Evolutionary conservation across 2,797 vertebrate species (phyloP), one percentile per base, ranked within the genome.

Genomic region (Saxicola maurus): DNA sequence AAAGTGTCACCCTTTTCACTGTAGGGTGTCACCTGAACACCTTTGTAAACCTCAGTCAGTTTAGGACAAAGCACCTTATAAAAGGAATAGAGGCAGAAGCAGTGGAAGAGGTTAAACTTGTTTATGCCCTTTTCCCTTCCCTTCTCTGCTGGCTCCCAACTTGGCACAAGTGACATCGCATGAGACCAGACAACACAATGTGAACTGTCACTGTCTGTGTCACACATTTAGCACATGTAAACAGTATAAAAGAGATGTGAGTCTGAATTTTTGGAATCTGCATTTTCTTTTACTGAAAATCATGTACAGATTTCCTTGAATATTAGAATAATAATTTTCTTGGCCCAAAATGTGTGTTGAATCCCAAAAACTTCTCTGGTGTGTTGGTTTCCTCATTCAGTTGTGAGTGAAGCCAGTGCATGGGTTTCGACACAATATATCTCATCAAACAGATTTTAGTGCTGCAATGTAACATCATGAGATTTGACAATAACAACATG

Each of bases 141-240:
- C 23, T 61, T 65, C 55, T 28, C n/a, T 65, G 62, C 66, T 35
- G 27, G 52, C 33, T 75, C 67, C 83, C 68, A 43, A 0, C 17
- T 53, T 53, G 45, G 82, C 60, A 30, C 13, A 17, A 30, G 42
- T 20, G 30, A 10, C 13, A 3, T 1, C 30, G 61, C n/a, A 51
- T 2, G 10, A 18, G 56, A 30, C 13, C 15, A 19, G 75, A 30
- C n/a, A 15, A 5, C 3, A 3, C 8, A 1, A 42, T 9, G 52
- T 23, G 79, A 62, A 16, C 33, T 14, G 28, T 24, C 33, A 4
- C 75, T 6, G 1, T 9, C 38, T 45, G 59, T 38, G 48, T 43
- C 53, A 56, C 19, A 1, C 6, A 0, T 38, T 33, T 10, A 27
- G 53, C 57, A 37, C 4, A 0, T 13, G 24, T 6, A 7, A 33